phyloP scores from a whole-genome alignment of 53 echinoderm and acorn worm genomes.

The Henricia sp. region DNA sequence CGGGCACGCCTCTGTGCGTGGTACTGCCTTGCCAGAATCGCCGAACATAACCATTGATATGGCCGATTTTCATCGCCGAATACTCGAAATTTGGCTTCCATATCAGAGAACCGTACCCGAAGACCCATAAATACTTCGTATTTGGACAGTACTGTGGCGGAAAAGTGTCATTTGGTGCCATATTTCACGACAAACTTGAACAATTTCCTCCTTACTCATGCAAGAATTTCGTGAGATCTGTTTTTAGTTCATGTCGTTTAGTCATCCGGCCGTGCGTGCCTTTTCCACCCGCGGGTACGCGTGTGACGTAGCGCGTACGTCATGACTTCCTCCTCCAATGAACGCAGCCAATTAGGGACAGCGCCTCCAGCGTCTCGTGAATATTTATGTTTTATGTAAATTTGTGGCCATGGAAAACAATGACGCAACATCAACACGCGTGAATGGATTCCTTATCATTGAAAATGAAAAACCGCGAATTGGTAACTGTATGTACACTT shows the following conservation, averaged over 20 bases:
- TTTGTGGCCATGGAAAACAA: not conserved
- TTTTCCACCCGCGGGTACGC: constrained; percentile 11
- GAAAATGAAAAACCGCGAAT: no score
- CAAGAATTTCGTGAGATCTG: not conserved
- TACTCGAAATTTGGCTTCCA: constrained; percentile 95
- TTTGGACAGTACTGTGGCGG: constrained; percentile 19
- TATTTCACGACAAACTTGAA: not conserved
- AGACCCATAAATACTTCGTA: constrained; percentile 76
- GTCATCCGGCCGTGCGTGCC: not conserved
- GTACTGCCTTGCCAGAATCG: constrained; percentile 98
- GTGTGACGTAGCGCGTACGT: constrained; percentile 36
- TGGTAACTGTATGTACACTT: no score
- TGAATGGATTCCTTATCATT: not conserved
- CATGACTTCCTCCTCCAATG: constrained; percentile 3
- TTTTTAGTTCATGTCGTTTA: not conserved
- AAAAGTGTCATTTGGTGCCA: constrained; percentile 43
- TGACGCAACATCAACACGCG: constrained; percentile 26
- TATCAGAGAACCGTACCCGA: constrained; percentile 92
- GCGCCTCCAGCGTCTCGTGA: constrained; percentile 27
- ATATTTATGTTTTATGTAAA: constrained; percentile 7
- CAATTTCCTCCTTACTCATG: not conserved
- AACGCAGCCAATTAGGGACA: constrained; percentile 10
- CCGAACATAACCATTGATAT: constrained; percentile 80
- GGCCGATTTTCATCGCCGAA: constrained; percentile 76
- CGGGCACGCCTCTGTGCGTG: constrained; percentile 84